Evolutionary conservation across 2,888 invertebrate species (phyloP).

Genomic region (Stenchaetothrips biformis): DNA sequence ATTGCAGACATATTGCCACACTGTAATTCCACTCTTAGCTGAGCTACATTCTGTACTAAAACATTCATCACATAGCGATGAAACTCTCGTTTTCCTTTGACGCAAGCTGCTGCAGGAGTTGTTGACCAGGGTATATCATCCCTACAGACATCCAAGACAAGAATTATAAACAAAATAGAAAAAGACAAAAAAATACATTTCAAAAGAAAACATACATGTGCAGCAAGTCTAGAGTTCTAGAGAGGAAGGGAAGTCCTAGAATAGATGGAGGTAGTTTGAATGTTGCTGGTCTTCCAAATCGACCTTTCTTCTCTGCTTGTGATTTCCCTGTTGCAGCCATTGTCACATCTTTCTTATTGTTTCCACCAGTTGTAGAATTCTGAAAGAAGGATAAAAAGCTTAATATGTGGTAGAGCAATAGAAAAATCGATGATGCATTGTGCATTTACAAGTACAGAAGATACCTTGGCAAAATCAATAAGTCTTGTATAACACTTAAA

Average conservation of each 20-base stretch:
- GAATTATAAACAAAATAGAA: too few relatives aligned
- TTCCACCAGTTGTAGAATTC: conserved; percentile 43
- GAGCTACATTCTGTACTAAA: conserved; percentile 39
- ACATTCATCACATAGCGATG: conserved; percentile 55
- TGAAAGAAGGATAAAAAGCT: conserved; percentile 31
- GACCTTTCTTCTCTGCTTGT: not conserved
- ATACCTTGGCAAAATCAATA: conserved; percentile 57
- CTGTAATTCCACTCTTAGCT: not conserved
- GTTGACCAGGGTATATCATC: conserved; percentile 52
- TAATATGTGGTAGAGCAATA: not conserved
- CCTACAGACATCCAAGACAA: too few relatives aligned
- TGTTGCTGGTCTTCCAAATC: conserved; percentile 32
- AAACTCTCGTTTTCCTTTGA: conserved; percentile 54
- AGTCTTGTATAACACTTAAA: conserved; percentile 55
- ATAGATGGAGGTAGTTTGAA: conserved; percentile 49
- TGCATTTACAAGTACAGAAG: not conserved
- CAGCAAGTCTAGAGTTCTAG: conserved; percentile 48
- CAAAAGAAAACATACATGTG: conserved; percentile 45
- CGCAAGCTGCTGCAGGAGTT: conserved; percentile 48
- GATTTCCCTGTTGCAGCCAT: conserved; percentile 31
- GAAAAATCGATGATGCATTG: too few relatives aligned
- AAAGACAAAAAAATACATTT: too few relatives aligned
- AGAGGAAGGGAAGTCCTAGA: conserved; percentile 47
- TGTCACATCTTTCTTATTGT: conserved; percentile 41
- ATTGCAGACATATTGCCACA: conserved; percentile 1